These are phyloP conservation scores for Sphinx pinastri DNA, from an alignment of 2,888 invertebrate species.

Conservation along the genomic window DNA sequence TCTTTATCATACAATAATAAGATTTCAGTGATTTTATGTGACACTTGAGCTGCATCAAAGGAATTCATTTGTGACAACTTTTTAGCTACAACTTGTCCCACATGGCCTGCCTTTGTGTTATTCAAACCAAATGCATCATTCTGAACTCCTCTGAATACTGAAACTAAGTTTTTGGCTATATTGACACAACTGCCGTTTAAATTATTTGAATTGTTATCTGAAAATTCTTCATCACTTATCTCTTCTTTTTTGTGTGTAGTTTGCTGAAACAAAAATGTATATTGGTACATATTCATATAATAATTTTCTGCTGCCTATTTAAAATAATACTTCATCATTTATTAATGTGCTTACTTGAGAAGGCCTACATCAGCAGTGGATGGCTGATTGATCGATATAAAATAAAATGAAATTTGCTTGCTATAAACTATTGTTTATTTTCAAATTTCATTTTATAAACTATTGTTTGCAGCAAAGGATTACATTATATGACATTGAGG, in stretches of 20 bases:
- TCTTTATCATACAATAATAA: conserved; percentile 65
- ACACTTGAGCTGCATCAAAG: conserved; percentile 61
- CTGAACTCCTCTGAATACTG: conserved; percentile 63
- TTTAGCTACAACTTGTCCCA: conserved; percentile 59
- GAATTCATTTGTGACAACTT: conserved; percentile 65
- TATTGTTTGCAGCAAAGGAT: too few species aligned
- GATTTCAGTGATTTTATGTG: conserved; percentile 66
- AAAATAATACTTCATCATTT: too few species aligned
- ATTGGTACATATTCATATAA: too few species aligned
- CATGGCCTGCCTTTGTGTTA: conserved; percentile 56
- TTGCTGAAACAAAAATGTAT: conserved; percentile 40
- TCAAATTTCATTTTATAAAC: too few species aligned
- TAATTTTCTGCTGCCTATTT: neutral
- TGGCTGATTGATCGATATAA: too few species aligned
- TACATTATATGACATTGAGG: too few species aligned
- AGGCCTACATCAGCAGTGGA: too few species aligned
- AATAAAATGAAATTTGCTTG: too few species aligned
- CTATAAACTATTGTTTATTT: too few species aligned
- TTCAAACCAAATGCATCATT: conserved; percentile 64
- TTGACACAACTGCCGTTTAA: conserved; percentile 51
- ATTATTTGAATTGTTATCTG: conserved; percentile 39
- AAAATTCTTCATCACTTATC: conserved; percentile 47
- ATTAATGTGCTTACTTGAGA: too few species aligned
- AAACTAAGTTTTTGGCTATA: conserved; percentile 60
- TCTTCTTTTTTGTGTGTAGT: conserved; percentile 36